Evolutionary conservation across 2,888 invertebrate genomes (phyloP), one percentile per base, ranked within the genome.

Genomic region (Drosophila parthenogenetica): DNA sequence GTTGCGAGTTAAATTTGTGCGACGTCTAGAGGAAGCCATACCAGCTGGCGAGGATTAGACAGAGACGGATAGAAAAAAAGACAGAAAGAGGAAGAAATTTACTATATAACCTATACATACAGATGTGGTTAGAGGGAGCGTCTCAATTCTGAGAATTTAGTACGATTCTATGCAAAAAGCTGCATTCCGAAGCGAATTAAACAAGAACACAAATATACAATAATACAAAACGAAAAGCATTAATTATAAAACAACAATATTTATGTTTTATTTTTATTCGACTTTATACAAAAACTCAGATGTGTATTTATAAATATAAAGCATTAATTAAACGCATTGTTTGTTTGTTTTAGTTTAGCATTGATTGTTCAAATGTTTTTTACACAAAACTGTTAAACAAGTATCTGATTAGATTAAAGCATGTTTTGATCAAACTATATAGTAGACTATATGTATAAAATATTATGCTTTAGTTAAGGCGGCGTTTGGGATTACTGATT

Each of bases 1-100:
- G 93, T 93, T 99, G 17, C 94, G 98, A 89, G 96, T 99, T 3
- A 98, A 98, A 91, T 99, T 98, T 92, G 95, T 98, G 71, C 96
- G 98, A 91, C 94, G 98, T 91, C 93, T 99, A 90, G 99, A 99
- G 93, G 99, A 99, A 93, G 98, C 98, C 1, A 96, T 99, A 86
- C 99, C 99, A 10, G 98, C 98, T 42, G 99, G 99, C 19, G 99
- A 99, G 93, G 99, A 99, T 93, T 99, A 95, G 16, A 58, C 4
- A 54, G 10, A 57, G 4, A 49, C 11, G 8, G 29, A 48, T 22
- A 63, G 48, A 65, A 14, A 49, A 49, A 22, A 5, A 22, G 22
- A 22, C 22, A 22, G 60, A 78, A 69, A 53, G 22, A 69, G 5
- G 57, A 50, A 69, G 49, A 64, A 45, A 58, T 29, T 46, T 49